Base-by-base conservation (phyloP, 2,797 vertebrate genomes). In the Petrocephalus sullivani region DNA sequence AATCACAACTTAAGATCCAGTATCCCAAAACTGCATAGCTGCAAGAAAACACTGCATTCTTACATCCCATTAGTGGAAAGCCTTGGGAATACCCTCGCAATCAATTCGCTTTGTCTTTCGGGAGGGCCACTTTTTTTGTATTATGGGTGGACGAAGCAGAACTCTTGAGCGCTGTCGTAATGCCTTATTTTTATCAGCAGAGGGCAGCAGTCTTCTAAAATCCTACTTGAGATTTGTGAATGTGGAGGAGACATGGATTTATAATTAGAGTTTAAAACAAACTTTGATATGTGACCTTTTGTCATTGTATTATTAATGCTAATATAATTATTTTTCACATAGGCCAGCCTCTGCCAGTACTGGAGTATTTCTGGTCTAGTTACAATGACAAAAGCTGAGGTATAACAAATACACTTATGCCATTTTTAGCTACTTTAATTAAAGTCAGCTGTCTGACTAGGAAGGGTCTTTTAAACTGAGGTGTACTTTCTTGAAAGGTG, bases 181-280 rank as follows among this genome's bases (percentile, higher is more conserved):
- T 67, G 46, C 49, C 49, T 54, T 86, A 19, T 14, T 12, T 56
- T 83, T 56, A 1, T 90, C 94, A 93, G 89, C 91, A 95, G 94
- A 90, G 93, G 94, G 93, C 94, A 95, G 92, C 87, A 90, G 91
- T 88, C 89, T 88, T 89, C 89, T 67, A 91, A 54, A 54, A 85
- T 85, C 53, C 82, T 16, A 28, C 23, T 12, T 51, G 46, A 84
- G 23, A 84, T 53, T 23, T 28, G 82, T 56, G 16, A 85, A 28
- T 41, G 21, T 16, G 5, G 37, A 33, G 23, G 54, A 37, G 19
- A 86, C 4, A 9, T 37, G 23, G 54, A 58, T 37, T 58, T 86
- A 21, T 86, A 83, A 83, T 83, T 54, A 83, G 51, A 9, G 53
- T 83, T 83, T 41, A 41, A 41, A 41, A 41, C 37, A 83, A 54